Conservation (phyloP, 2,888 invertebrate species). For the Boloria selene region DNA sequence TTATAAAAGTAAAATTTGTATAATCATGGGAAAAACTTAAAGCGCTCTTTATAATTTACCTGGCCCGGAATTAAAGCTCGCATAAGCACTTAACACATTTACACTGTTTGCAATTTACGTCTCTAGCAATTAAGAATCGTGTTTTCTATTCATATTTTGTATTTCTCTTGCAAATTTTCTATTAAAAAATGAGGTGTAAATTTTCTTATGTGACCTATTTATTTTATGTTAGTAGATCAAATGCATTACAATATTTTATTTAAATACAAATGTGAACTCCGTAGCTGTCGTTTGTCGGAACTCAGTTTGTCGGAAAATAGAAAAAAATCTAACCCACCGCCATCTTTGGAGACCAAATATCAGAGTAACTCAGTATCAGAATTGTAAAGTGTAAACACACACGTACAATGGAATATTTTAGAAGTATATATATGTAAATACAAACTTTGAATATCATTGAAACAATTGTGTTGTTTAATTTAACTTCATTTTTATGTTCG, state of each 20-base stretch:
- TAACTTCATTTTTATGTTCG: too few species aligned
- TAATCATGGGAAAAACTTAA: constrained; percentile 6
- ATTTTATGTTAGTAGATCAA: background rate
- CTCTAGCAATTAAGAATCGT: constrained; percentile 25
- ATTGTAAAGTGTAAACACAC: too few species aligned
- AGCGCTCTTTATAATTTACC: constrained; percentile 19
- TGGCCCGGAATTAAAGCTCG: constrained; percentile 21
- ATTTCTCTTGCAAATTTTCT: constrained; percentile 11
- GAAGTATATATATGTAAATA: too few species aligned
- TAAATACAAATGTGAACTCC: too few species aligned
- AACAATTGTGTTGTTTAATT: too few species aligned
- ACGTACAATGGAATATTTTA: too few species aligned
- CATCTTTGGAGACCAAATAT: too few species aligned
- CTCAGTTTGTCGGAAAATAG: too few species aligned
- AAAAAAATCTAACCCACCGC: too few species aligned
- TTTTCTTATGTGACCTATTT: constrained; percentile 5
- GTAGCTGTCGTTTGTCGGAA: too few species aligned
- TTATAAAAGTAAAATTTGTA: constrained; percentile 1
- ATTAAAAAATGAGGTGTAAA: background rate
- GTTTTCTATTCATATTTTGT: constrained; percentile 20
- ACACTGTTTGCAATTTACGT: constrained; percentile 30
- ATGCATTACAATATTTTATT: background rate
- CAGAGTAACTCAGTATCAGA: too few species aligned
- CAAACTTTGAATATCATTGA: too few species aligned
- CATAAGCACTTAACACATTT: constrained; percentile 34